A percentile compares a stretch with the other conserved stretches of the same genome.
These are phyloP conservation scores for Peromyscus melanophrys DNA, from an alignment of 2,797 vertebrate genomes.

Conservation along the genomic window DNA sequence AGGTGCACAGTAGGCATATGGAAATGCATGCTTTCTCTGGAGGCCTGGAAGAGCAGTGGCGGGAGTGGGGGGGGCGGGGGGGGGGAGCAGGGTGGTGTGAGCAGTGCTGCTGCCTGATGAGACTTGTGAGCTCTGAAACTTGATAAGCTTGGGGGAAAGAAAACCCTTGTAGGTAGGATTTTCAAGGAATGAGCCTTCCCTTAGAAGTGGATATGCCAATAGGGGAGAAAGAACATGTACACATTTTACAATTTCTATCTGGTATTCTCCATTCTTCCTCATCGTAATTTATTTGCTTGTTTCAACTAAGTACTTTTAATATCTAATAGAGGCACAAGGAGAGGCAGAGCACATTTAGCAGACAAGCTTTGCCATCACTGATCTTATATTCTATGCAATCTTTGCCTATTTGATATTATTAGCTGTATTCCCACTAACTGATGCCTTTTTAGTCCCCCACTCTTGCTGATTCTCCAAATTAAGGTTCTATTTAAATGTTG, in stretches of 20 bases:
- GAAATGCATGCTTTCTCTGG: conserved; percentile 65
- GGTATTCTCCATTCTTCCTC: conserved; percentile 68
- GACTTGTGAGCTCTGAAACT: conserved; percentile 68
- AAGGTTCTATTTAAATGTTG: conserved; percentile 78
- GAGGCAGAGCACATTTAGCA: conserved; percentile 71
- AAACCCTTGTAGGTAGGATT: conserved; percentile 77
- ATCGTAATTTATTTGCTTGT: conserved; percentile 76
- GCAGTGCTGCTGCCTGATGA: background rate
- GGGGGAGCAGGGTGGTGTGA: background rate
- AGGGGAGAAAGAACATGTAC: background rate
- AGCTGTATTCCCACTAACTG: conserved; percentile 77
- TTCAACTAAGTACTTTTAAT: conserved; percentile 85
- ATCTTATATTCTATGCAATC: conserved; percentile 63
- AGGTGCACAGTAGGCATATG: conserved; percentile 75
- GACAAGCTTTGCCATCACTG: conserved; percentile 57
- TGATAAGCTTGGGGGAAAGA: conserved; percentile 78
- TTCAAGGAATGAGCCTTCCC: conserved; percentile 29
- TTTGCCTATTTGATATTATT: conserved; percentile 81
- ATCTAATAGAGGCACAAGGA: conserved; percentile 77
- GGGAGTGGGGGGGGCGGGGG: background rate
- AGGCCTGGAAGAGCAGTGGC: conserved; percentile 6
- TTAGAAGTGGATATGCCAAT: background rate
- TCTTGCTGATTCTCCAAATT: conserved; percentile 81
- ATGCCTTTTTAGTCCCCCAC: conserved; percentile 65
- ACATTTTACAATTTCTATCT: conserved; percentile 71